Evolutionary conservation across 2,888 invertebrate genomes (phyloP), one percentile per base, ranked within the genome.

Genomic region (Mesoligia furuncula): DNA sequence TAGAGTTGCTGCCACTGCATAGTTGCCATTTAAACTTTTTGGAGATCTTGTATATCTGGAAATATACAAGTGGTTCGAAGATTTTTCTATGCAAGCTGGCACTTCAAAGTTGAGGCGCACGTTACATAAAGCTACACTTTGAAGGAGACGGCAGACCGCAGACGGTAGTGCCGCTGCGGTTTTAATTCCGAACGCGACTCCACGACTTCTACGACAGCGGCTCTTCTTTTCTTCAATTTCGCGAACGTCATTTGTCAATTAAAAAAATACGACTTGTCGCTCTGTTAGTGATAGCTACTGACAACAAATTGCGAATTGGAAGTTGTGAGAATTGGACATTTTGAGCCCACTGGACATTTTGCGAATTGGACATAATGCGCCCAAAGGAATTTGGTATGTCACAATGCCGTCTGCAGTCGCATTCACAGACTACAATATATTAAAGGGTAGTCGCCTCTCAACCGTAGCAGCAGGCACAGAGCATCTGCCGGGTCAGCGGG

Each of bases 1-100:
- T 54, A 80, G 13, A 36, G 62, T 80, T 15, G 36, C 85, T 20
- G 85, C 85, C 17, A 85, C 85, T 42, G 80, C 85, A 76, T 75
- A 80, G 64, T 7, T 67, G 2, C 39, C 45, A 0, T 64, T 0
- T 17, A 85, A 39, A 65, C 39, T n/a, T 36, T 0, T 5, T n/a
- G 45, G 1, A 27, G 5, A 39, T 2, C 27, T 45, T 7, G 5
- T 7, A 9, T 0, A 3, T 27, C 82, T 83, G 79, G 11, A 78
- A 71, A 72, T 13, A 17, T 39, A 31, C 48, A 64, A 39, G 9
- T 15, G 4, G 2, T 48, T 39, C 1, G 15, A 20, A 36, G 2
- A 17, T n/a, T 27, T 11, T 57, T 57, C 8, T 57, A 2, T 7
- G 6, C 20, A 39, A 51, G 9, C 11, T 45, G 11, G 27, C 20